Evolutionary conservation across 2,113 vertebrate genomes (phyloP).

Genomic region (Amblyornis subalaris): DNA sequence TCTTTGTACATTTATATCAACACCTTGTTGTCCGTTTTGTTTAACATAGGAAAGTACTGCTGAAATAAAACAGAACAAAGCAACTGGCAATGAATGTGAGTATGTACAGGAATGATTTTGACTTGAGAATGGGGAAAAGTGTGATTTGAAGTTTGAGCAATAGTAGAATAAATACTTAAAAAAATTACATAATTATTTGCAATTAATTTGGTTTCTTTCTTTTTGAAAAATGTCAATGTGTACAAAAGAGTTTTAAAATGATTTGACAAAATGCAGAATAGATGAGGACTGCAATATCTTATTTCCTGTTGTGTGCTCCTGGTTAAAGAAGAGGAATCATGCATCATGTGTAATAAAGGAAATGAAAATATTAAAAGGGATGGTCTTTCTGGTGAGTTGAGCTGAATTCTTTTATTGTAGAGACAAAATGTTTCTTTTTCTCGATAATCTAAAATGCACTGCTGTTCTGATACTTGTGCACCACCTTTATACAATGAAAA

Average conservation of each 20-base stretch:
- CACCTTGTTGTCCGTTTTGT: slow-evolving; percentile 33
- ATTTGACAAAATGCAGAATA: background rate
- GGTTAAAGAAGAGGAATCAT: background rate
- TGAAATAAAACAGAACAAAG: slow-evolving; percentile 33
- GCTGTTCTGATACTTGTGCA: background rate
- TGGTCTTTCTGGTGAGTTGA: background rate
- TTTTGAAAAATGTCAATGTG: slow-evolving; percentile 4
- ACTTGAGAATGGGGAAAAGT: background rate
- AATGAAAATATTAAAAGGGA: background rate
- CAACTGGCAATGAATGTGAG: background rate
- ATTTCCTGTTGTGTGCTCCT: background rate
- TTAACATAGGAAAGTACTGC: slow-evolving; percentile 22
- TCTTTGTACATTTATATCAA: slow-evolving; percentile 68
- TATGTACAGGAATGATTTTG: background rate
- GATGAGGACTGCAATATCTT: background rate
- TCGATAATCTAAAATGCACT: background rate
- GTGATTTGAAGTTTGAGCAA: background rate
- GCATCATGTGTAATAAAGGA: background rate
- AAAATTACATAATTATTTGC: background rate
- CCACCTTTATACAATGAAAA: background rate
- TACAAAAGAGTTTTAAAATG: background rate
- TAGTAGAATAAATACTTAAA: slow-evolving; percentile 27
- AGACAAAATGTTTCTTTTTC: background rate
- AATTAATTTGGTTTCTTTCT: slow-evolving; percentile 35
- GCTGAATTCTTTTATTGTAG: background rate